phyloP scores from a whole-genome alignment of 2,113 vertebrate species.

The Melanostigma gelatinosum region DNA sequence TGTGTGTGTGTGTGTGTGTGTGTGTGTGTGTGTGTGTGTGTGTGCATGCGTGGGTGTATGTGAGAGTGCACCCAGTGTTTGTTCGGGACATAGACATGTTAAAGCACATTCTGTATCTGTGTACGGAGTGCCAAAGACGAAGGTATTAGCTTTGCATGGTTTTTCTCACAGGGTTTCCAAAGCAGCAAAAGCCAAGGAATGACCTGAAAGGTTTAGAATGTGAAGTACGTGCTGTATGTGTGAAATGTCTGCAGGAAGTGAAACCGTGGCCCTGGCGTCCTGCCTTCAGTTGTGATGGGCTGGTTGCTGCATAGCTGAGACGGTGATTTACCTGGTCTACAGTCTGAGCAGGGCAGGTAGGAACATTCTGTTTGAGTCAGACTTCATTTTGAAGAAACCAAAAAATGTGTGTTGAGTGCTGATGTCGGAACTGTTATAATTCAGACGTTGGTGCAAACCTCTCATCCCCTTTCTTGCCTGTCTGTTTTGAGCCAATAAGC shows the following conservation, averaged over 20 bases:
- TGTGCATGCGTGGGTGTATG: background rate
- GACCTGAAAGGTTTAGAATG: background rate
- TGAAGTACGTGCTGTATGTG: background rate
- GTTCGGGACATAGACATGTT: background rate
- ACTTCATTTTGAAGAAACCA: background rate
- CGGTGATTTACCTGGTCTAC: background rate
- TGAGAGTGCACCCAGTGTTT: background rate
- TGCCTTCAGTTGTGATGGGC: background rate
- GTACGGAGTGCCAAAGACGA: background rate
- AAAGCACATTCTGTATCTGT: background rate
- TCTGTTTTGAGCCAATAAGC: conserved; percentile 11
- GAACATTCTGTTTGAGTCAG: conserved; percentile 21
- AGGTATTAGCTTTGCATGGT: background rate
- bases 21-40: background rate
- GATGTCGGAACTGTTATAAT: background rate
- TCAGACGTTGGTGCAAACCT: background rate
- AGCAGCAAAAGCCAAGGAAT: conserved; percentile 5
- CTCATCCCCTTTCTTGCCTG: background rate
- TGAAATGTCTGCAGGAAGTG: background rate
- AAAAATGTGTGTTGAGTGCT: conserved; percentile 23
- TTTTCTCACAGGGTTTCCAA: conserved; percentile 1
- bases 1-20: background rate
- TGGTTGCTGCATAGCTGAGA: conserved; percentile 36
- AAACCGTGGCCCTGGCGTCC: background rate
- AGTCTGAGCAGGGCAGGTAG: background rate